Evolutionary conservation across 1,140 invertebrate species (phyloP).

Genomic region (Holcopasites calliopsidis): DNA sequence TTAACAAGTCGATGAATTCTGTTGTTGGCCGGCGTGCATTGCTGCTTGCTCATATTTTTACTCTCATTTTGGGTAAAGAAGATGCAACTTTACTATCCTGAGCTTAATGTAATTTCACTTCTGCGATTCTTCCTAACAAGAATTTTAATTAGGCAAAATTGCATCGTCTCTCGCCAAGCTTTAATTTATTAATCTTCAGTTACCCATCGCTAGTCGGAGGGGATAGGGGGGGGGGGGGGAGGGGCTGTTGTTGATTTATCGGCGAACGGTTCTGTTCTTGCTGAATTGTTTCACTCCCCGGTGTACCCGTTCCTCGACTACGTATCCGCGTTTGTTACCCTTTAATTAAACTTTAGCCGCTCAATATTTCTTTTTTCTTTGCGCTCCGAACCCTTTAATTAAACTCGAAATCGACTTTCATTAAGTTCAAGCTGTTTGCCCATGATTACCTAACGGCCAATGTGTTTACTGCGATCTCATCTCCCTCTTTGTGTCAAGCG

Average conservation of each 20-base stretch:
- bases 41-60: neutral
- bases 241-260: neutral
- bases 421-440: slow-evolving; percentile 17
- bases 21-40: neutral
- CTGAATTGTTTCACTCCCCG: neutral
- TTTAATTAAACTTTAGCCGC: slow-evolving; percentile 22
- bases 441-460: slow-evolving; percentile 4
- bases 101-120: too few relatives aligned
- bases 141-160: too few relatives aligned
- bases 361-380: slow-evolving; percentile 9
- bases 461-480: neutral
- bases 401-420: slow-evolving; percentile 34
- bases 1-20: neutral
- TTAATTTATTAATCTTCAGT: slow-evolving; percentile 1
- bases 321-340: neutral
- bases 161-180: neutral
- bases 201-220: neutral
- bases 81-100: too few relatives aligned
- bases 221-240: too few relatives aligned
- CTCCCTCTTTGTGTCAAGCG: neutral
- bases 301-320: neutral
- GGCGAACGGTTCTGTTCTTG: neutral
- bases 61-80: too few relatives aligned
- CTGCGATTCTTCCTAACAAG: too few relatives aligned
- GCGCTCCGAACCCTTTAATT: neutral